These are phyloP conservation scores for Caloenas nicobarica DNA, from an alignment of 2,113 vertebrate genomes.

Conservation along the genomic window DNA sequence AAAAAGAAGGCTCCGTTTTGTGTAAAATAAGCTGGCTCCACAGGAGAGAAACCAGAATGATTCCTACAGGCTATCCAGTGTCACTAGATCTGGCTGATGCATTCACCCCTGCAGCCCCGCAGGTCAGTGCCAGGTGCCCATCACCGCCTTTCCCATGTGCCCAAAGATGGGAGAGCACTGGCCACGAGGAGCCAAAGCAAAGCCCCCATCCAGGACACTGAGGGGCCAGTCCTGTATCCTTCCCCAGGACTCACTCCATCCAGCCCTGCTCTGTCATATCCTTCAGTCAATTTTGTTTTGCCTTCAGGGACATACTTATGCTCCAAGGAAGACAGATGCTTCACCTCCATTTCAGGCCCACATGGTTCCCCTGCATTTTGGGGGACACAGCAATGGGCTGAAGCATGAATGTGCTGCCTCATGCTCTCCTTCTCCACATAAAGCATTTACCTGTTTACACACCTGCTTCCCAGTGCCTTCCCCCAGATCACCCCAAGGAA, in stretches of 20 bases:
- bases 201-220: too few species aligned
- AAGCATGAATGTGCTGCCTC: fast-evolving
- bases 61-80: neutral
- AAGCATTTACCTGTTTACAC: neutral
- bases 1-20: neutral
- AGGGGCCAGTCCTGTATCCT: neutral
- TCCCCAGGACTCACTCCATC: neutral
- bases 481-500: neutral
- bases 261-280: neutral
- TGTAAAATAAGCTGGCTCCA: neutral
- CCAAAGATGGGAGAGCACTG: fast-evolving
- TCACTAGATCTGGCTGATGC: neutral
- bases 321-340: neutral
- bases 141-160: fast-evolving
- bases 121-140: too few species aligned
- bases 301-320: neutral
- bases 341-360: neutral
- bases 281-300: neutral
- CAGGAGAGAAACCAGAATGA: neutral
- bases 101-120: neutral
- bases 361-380: fast-evolving
- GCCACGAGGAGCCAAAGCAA: neutral
- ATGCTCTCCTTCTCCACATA: neutral
- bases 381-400: neutral
- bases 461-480: neutral